Evolutionary conservation across 1,140 invertebrate genomes (phyloP).

Genomic region (Amyelois transitella): DNA sequence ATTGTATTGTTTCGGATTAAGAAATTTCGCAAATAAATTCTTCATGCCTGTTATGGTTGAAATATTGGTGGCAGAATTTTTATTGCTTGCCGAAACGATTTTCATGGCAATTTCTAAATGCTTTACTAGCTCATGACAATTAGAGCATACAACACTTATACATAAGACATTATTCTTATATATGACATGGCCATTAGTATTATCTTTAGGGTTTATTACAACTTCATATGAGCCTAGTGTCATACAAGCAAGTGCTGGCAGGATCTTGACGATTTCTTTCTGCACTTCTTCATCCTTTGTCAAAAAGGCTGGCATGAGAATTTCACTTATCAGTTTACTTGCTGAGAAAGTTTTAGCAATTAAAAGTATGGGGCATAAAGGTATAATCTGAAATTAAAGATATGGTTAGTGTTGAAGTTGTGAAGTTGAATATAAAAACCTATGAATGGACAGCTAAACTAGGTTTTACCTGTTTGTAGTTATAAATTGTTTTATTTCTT

Average conservation of each 20-base stretch:
- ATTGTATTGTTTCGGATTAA: slow-evolving; percentile 50
- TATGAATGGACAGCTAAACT: neutral
- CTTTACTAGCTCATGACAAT: slow-evolving; percentile 35
- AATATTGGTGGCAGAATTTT: slow-evolving; percentile 20
- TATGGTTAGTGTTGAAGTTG: neutral
- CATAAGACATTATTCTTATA: slow-evolving; percentile 30
- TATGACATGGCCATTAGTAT: slow-evolving; percentile 28
- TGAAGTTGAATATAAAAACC: neutral
- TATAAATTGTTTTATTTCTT: slow-evolving; percentile 24
- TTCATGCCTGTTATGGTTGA: slow-evolving; percentile 30
- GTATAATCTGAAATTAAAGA: slow-evolving; percentile 49
- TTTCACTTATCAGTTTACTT: slow-evolving; percentile 54
- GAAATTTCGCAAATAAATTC: slow-evolving; percentile 56
- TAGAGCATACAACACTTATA: slow-evolving; percentile 40
- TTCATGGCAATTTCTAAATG: slow-evolving; percentile 13
- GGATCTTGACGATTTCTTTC: slow-evolving; percentile 27
- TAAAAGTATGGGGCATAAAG: slow-evolving; percentile 36
- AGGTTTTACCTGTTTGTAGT: slow-evolving; percentile 32
- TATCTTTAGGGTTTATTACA: slow-evolving; percentile 17
- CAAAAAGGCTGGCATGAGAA: slow-evolving; percentile 49
- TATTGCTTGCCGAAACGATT: slow-evolving; percentile 24
- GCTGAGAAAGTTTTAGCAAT: slow-evolving; percentile 38
- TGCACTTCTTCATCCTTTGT: slow-evolving; percentile 40
- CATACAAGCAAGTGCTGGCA: slow-evolving; percentile 47
- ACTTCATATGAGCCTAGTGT: slow-evolving; percentile 36